Evolutionary conservation across 2,888 invertebrate species (phyloP), one percentile per base, ranked within the genome.

Genomic region (Heterodera filipjevi): DNA sequence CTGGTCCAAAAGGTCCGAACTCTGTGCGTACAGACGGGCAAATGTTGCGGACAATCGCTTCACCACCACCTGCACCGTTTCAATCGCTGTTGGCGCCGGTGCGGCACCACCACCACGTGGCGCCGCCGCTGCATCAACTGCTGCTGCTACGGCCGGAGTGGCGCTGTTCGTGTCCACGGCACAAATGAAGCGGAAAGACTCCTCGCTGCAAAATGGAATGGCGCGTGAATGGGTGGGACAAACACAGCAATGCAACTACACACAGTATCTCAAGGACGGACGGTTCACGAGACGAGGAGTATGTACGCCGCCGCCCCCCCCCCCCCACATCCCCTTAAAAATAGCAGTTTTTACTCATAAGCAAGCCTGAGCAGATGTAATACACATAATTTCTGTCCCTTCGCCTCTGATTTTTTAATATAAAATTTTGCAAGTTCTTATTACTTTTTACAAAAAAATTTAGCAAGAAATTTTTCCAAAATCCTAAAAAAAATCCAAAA

Each of bases 111-210:
- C 32, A 35, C 30, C 32, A 70, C 72, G 32, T 74, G 75, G n/a
- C 46, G 22, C 35, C 6, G 32, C 8, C 10, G 49, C 49, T 3
- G 3, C 49, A 5, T 0, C 49, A 49, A 14, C 19, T 14, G 49
- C 19, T 44, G 35, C 33, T 35, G 68, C 64, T 14, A 27, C 27
- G 3, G n/a, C 64, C 6, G 64, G 14, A 19, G 22, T 64, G 8
- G 22, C 27, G 22, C 46, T 68, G 19, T 78, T 81, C 8, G 85
- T 80, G 1, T 78, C 82, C 8, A 86, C 80, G 1, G 82, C 79
- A 70, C 87, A 87, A 12, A 82, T 82, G 72, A 87, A 85, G 1
- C 85, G 83, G 44, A 84, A 81, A 2, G 82, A 81, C 76, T 87
- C 86, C 80, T 87, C 87, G 39, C 87, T 87, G 39, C n/a, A n/a